Percentiles rank a stretch among this genome's conserved stretches.
These are phyloP conservation scores for Adrianichthys oophorus DNA, from an alignment of 2,797 vertebrate genomes.

Conservation along the genomic window DNA sequence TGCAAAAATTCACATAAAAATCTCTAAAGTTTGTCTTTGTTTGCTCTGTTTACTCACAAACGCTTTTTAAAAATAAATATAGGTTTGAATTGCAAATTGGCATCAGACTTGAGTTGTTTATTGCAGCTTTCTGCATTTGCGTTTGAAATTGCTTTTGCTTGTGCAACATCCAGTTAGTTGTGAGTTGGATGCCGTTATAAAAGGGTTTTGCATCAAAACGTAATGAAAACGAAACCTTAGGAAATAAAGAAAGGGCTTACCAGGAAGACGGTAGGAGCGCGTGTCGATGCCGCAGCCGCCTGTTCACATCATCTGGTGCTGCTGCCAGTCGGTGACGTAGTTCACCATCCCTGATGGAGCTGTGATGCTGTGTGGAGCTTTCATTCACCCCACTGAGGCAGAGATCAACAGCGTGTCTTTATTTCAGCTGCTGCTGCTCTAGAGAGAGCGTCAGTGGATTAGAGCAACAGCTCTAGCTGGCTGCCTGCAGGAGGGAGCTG, in stretches of 20 bases:
- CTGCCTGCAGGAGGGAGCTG: conserved; percentile 12
- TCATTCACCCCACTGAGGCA: conserved; percentile 10
- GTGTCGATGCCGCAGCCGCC: conserved; percentile 8
- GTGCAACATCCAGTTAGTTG: too few relatives aligned
- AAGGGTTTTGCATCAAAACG: too few relatives aligned
- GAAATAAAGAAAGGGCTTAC: conserved; percentile 31
- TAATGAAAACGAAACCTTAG: not conserved
- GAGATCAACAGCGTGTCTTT: conserved; percentile 8
- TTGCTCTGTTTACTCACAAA: too few relatives aligned
- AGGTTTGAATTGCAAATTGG: too few relatives aligned
- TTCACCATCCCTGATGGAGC: not conserved
- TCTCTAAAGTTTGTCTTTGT: too few relatives aligned
- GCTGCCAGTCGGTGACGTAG: not conserved
- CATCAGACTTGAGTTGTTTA: too few relatives aligned
- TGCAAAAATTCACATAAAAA: too few relatives aligned
- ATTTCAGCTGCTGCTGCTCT: conserved; percentile 29
- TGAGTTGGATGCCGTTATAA: too few relatives aligned
- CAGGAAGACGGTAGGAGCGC: conserved; percentile 2
- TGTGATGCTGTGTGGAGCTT: not conserved
- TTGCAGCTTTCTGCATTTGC: too few relatives aligned
- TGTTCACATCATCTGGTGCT: not conserved
- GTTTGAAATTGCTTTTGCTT: too few relatives aligned
- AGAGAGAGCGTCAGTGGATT: conserved; percentile 48
- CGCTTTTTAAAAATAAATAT: too few relatives aligned
- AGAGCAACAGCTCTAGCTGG: conserved; percentile 32